These are phyloP conservation scores for Fulica atra DNA, from an alignment of 2,113 vertebrate species.

Conservation along the genomic window DNA sequence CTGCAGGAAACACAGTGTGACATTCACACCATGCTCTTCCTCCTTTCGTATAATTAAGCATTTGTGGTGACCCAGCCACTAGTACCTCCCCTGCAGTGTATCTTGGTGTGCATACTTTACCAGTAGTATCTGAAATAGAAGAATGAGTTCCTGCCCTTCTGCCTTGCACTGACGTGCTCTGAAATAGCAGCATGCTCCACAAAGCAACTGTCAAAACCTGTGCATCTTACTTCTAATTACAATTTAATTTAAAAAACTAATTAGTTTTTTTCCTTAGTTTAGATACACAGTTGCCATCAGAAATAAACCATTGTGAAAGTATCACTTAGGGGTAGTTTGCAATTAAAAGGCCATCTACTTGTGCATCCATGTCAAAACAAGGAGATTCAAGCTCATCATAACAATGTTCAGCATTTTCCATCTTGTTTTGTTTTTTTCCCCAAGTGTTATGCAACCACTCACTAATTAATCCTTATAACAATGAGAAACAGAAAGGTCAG, in stretches of 20 bases:
- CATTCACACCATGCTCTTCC: not conserved
- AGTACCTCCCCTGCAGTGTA: not conserved
- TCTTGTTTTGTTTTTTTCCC: not conserved
- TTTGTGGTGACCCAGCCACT: not conserved
- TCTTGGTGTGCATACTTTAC: not conserved
- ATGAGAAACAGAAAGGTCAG: not conserved
- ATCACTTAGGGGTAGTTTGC: not conserved
- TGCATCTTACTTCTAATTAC: not conserved
- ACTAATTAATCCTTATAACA: not conserved
- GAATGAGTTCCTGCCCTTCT: not conserved
- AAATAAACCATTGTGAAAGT: not conserved
- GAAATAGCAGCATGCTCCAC: not conserved
- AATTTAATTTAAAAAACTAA: not conserved
- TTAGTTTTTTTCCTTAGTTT: not conserved
- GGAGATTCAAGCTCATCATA: not conserved
- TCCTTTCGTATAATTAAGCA: not conserved
- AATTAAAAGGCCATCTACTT: not conserved
- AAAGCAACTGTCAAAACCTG: not conserved
- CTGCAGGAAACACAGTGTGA: not conserved
- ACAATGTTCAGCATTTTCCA: not conserved
- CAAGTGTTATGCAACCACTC: not conserved
- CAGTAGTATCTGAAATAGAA: not conserved
- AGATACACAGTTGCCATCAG: not conserved
- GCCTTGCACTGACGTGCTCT: not conserved
- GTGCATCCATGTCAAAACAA: not conserved